phyloP scores from a whole-genome alignment of 2,888 invertebrate genomes.

The Polyploca ridens region DNA sequence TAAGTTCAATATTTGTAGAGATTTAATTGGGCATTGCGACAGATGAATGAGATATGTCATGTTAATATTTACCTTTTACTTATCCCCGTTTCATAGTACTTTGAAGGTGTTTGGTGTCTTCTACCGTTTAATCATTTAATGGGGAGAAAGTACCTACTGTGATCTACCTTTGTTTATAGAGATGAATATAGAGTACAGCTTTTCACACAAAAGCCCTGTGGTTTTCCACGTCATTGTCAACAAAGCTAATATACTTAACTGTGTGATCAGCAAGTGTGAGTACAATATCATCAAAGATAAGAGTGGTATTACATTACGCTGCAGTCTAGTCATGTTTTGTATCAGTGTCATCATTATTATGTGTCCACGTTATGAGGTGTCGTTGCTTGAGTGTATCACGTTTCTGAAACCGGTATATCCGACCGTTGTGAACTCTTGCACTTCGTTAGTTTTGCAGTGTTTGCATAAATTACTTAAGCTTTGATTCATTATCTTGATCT shows the following conservation, averaged over 20 bases:
- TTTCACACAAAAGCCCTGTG: not conserved
- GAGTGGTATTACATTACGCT: constrained; percentile 33
- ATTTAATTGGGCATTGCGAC: constrained; percentile 4
- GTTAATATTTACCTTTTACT: not conserved
- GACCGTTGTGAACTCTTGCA: constrained; percentile 37
- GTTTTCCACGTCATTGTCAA: not conserved
- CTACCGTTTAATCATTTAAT: not conserved
- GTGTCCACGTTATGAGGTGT: constrained; percentile 23
- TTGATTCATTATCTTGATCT: not conserved
- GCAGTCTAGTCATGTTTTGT: constrained; percentile 27
- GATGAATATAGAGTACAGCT: too few relatives aligned
- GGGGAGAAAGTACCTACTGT: not conserved
- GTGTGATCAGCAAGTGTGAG: not conserved
- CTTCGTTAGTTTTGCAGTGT: constrained; percentile 31
- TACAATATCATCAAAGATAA: constrained; percentile 37
- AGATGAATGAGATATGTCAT: not conserved
- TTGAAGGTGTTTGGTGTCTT: not conserved
- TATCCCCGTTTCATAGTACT: not conserved
- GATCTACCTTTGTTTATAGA: too few relatives aligned
- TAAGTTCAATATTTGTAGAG: not conserved
- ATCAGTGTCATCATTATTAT: constrained; percentile 21
- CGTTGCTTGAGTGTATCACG: constrained; percentile 13
- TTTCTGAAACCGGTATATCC: constrained; percentile 40
- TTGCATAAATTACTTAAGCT: not conserved
- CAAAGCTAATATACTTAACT: not conserved